phyloP scores from a whole-genome alignment of 2,113 vertebrate genomes.

The Psettodes erumei region DNA sequence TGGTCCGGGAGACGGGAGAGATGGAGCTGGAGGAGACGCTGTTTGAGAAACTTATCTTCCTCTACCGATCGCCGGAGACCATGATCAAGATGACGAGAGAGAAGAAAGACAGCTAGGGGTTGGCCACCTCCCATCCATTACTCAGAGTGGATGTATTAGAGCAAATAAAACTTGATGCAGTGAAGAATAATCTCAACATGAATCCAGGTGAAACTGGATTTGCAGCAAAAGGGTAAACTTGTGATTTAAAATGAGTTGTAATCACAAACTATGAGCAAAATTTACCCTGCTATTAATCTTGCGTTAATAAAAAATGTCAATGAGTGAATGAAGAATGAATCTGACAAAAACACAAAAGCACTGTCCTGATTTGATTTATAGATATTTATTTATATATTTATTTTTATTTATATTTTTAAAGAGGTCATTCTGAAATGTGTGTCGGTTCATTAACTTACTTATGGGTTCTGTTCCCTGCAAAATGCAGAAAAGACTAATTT shows the following conservation, averaged over 20 bases:
- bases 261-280: background rate
- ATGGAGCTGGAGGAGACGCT: constrained; percentile 86
- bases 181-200: background rate
- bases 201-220: background rate
- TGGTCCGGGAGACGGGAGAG: constrained; percentile 83
- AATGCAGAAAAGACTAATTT: background rate
- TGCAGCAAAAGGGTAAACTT: background rate
- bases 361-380: background rate
- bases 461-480: background rate
- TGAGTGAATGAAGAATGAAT: too few relatives aligned
- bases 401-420: background rate
- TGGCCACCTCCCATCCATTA: background rate
- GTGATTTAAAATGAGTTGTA: constrained; percentile 11
- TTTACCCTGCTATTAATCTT: background rate
- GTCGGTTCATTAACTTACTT: background rate
- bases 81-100: constrained; percentile 82
- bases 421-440: background rate
- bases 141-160: background rate
- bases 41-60: constrained; percentile 85
- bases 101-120: constrained; percentile 71
- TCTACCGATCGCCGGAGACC: constrained; percentile 78
- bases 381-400: too few relatives aligned
- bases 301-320: too few relatives aligned
- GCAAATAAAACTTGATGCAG: constrained; percentile 13
- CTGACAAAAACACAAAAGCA: too few relatives aligned